Base-by-base conservation (phyloP, 2,113 vertebrate genomes). In the Rallus limicola region DNA sequence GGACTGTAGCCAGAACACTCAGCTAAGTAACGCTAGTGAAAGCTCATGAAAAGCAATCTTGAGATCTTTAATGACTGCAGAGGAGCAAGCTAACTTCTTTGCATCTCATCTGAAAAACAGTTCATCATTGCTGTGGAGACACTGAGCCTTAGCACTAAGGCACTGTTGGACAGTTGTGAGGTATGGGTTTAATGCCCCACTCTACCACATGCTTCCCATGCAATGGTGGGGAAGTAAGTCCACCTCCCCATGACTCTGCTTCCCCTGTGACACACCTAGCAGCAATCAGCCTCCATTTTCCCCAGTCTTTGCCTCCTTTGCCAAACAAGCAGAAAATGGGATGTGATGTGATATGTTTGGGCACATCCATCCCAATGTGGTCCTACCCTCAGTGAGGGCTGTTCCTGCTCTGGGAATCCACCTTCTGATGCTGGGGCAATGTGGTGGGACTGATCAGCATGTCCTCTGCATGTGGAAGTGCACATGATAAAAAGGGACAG, bases 21-120 rank as follows among this genome's bases (percentile, higher is more conserved):
- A 4, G 9, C 80, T 92, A 91, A 90, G 80, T 83, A 78, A 81
- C 2, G 1, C 42, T 81, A 53, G 53, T 86, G 53, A 44, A 93
- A 84, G 38, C 42, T 82, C n/a, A 46, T 85, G 83, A 90, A 94
- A 79, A 89, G 33, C 65, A 82, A 25, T 69, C 77, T 58, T 65
- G 88, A 56, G 86, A 95, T 95, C 74, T 82, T 89, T 92, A 89
- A 92, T 46, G 74, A 44, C 58, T 84, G 69, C 80, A 89, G 62
- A 94, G 80, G 62, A 86, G 26, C 48, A 84, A 83, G 31, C 15
- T 83, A 90, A 79, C 62, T 72, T 64, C 34, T 92, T 94, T 75
- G 67, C 44, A 91, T 24, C 44, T 95, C 58, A 48, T 91, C 31
- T 79, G 65, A 87, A 96, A 88, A 67, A 50, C 26, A 40, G 26